These are phyloP conservation scores for Pseudococcus jackbeardsleyi DNA, from an alignment of 2,888 invertebrate species.

Conservation along the genomic window DNA sequence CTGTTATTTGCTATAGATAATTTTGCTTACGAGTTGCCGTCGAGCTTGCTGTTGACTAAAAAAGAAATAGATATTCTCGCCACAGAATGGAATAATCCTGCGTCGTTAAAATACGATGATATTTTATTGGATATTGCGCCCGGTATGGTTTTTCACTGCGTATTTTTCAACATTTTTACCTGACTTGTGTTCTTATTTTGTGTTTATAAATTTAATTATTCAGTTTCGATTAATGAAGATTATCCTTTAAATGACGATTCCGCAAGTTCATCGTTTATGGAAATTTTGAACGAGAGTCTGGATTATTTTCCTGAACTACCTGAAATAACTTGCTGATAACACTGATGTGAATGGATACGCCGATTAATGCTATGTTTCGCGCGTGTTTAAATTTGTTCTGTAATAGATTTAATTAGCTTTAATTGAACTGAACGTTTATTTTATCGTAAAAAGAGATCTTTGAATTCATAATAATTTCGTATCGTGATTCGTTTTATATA, in stretches of 20 bases:
- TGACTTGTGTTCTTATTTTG: background rate
- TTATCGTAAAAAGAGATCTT: too few relatives aligned
- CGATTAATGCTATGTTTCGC: background rate
- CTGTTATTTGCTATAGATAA: background rate
- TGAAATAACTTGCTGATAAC: background rate
- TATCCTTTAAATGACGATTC: background rate
- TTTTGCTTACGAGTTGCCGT: background rate
- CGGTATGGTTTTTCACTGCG: background rate
- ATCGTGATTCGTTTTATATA: background rate
- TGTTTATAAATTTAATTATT: background rate
- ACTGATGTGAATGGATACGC: too few relatives aligned
- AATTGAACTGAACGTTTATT: background rate
- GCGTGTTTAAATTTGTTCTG: background rate
- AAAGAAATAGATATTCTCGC: conserved; percentile 9
- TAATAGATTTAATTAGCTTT: background rate
- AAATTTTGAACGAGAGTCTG: conserved; percentile 12
- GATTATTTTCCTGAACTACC: background rate
- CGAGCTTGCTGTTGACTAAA: background rate
- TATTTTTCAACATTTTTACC: too few relatives aligned
- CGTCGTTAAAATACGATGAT: background rate
- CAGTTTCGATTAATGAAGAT: background rate
- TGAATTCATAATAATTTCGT: background rate
- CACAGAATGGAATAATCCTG: background rate
- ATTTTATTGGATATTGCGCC: background rate
- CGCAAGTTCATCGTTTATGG: background rate